Evolutionary conservation across 1,140 invertebrate genomes (phyloP), one percentile per base, ranked within the genome.

Genomic region (Drosophila serrata): DNA sequence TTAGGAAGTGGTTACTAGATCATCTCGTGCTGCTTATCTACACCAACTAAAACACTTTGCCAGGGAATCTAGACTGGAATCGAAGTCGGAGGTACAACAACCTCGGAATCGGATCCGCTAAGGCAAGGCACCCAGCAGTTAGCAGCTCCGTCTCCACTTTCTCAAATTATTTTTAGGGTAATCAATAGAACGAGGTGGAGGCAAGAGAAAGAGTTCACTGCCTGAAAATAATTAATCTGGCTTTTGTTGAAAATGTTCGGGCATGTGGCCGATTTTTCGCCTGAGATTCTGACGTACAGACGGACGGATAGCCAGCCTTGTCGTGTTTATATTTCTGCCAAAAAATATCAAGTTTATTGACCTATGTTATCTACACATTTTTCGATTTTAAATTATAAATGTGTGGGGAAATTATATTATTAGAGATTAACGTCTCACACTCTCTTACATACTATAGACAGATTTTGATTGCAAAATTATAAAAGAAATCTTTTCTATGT

Each of bases 221-320:
- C 73, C 70, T 64, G 24, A 75, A 75, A 75, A 75, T 55, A 75
- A 75, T 74, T 75, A 64, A 75, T 75, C 73, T 57, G 40, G 65
- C 65, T 55, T 69, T 69, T 69, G 65, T 69, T 67, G 65, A 22
- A 69, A 69, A 69, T 69, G 39, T 45, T 56, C 45, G 22, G 60
- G 59, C 48, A 75, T 74, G 49, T 75, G 69, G 35, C 39, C 45
- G 49, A 74, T 75, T 75, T 75, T 75, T 75, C 59, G 70, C 40
- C 63, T 27, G 7, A 6, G 24, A 61, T 27, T 67, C 62, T 45
- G 62, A 55, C 48, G 4, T 4, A 24, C 24, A 35, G 60, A 37
- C 61, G 42, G 60, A 37, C 60, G n/a, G n/a, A n/a, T n/a, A n/a
- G n/a, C n/a, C n/a, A 62, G 65, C 65, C 65, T 69, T 69, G 65